Percentiles rank a stretch among this genome's conserved stretches.
These are phyloP conservation scores for Plutomurus gul DNA, from an alignment of 1,140 invertebrate species.

Conservation along the genomic window DNA sequence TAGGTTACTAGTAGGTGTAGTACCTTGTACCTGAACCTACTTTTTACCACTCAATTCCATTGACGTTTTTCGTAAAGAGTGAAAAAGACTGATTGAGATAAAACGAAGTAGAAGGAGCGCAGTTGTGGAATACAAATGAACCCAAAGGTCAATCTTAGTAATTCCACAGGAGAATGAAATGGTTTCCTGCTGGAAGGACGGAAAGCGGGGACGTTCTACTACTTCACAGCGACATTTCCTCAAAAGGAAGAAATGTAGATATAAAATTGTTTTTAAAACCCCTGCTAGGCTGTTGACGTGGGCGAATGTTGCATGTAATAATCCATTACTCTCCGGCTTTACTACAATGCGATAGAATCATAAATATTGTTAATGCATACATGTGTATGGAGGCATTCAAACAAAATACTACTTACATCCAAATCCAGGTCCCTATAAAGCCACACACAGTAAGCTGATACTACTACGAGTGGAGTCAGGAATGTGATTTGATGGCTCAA, in stretches of 20 bases:
- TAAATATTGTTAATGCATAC: not conserved
- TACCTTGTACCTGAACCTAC: not conserved
- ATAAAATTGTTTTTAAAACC: slow-evolving; percentile 1
- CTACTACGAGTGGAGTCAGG: not conserved
- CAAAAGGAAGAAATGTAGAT: slow-evolving; percentile 21
- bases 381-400: not conserved
- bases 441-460: not conserved
- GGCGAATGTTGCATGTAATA: slow-evolving; percentile 24
- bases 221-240: not conserved
- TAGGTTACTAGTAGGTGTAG: too few species aligned
- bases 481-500: not conserved
- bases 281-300: slow-evolving; percentile 11
- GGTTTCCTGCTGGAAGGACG: not conserved
- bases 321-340: slow-evolving; percentile 22
- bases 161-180: not conserved
- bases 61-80: too few species aligned
- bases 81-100: too few species aligned
- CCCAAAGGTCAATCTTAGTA: not conserved
- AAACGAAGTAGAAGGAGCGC: too few species aligned
- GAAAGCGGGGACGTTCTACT: not conserved
- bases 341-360: slow-evolving; percentile 15
- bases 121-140: not conserved
- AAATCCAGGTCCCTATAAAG: too few species aligned
- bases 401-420: not conserved
- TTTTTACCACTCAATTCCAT: not conserved